Percentiles rank a stretch among this genome's conserved stretches.
phyloP scores from a whole-genome alignment of 1,140 invertebrate genomes.

The Pentalonia nigronervosa region DNA sequence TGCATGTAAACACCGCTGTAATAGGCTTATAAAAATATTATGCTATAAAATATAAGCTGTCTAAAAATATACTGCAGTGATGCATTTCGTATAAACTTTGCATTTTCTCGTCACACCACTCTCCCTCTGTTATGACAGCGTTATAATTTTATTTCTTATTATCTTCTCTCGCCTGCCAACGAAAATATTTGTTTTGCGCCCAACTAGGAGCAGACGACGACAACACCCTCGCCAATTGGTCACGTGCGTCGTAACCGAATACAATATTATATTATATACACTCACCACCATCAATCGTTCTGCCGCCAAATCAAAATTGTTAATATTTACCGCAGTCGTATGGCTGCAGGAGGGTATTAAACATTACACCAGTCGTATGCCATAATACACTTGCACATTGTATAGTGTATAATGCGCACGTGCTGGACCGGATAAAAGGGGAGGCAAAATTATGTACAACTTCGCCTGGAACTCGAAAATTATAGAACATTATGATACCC shows the following conservation, averaged over 20 bases:
- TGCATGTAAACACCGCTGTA: neutral
- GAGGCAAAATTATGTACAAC: neutral
- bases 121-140: no score
- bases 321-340: neutral
- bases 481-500: neutral
- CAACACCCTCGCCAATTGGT: neutral
- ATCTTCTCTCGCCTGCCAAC: neutral
- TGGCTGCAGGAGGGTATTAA: neutral
- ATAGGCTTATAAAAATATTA: neutral
- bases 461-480: neutral
- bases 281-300: neutral
- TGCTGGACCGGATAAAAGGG: neutral
- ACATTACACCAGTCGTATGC: neutral
- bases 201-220: neutral
- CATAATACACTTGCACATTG: neutral
- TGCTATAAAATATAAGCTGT: no score
- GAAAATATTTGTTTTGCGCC: neutral
- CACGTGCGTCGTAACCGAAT: neutral
- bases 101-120: neutral
- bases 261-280: neutral
- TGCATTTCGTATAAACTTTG: neutral
- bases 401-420: neutral
- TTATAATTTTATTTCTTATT: no score
- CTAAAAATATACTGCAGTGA: neutral
- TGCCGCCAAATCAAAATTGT: neutral